Evolutionary conservation across 2,888 invertebrate species (phyloP).

Genomic region (Melanostoma scalare): DNA sequence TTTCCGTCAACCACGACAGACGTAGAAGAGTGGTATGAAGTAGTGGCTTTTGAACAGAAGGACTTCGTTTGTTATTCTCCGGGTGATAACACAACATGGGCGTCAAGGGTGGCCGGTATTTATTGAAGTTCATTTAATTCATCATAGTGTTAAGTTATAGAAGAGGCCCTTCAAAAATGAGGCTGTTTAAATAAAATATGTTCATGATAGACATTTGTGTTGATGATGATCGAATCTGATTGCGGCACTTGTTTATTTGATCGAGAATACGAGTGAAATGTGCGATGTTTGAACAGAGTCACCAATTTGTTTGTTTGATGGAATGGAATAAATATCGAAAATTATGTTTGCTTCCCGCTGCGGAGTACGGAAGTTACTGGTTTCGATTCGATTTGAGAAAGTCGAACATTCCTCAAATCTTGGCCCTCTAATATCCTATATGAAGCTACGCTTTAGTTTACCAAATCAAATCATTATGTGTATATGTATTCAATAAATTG

Average conservation of each 20-base stretch:
- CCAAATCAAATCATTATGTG: no score
- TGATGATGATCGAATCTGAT: conserved; percentile 14
- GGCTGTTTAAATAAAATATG: conserved; percentile 48
- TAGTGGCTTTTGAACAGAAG: conserved; percentile 42
- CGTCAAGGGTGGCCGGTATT: conserved; percentile 44
- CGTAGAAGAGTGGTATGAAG: conserved; percentile 1
- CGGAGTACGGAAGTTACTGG: no score
- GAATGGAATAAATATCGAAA: no score
- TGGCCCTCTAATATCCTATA: no score
- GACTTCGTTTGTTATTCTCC: conserved; percentile 55
- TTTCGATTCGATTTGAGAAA: no score
- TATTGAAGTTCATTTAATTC: conserved; percentile 47
- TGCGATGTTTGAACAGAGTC: conserved; percentile 7
- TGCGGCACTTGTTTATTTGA: conserved; percentile 13
- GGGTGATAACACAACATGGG: conserved; percentile 37
- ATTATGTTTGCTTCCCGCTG: no score
- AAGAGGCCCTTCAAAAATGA: conserved; percentile 7
- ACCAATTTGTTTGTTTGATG: neutral
- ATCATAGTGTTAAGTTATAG: conserved; percentile 1
- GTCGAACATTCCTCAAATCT: no score
- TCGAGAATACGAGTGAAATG: no score
- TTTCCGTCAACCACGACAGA: conserved; percentile 56
- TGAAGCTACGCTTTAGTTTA: no score
- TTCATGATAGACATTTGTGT: conserved; percentile 48
- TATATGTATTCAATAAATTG: no score